A percentile compares a stretch with the other conserved stretches of the same genome.
phyloP scores from a whole-genome alignment of 2,888 invertebrate genomes.

The Chymomyza caudatula region DNA sequence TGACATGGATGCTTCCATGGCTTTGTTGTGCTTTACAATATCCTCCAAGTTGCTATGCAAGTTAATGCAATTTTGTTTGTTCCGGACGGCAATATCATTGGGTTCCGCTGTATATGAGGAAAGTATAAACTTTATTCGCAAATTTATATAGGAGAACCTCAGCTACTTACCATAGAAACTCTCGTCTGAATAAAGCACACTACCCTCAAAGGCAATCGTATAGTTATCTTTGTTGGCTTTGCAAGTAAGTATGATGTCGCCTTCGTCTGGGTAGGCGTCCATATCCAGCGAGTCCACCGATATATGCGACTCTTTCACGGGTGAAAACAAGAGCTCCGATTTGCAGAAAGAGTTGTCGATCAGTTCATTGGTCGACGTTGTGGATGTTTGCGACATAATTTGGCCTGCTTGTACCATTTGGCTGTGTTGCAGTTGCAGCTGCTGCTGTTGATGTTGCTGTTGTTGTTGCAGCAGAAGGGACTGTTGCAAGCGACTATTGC shows the following conservation, averaged over 20 bases:
- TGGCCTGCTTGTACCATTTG: conserved; percentile 49
- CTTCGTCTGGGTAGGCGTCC: conserved; percentile 86
- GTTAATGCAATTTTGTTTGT: conserved; percentile 77
- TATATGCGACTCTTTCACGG: conserved; percentile 89
- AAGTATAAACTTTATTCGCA: background rate
- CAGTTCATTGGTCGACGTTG: conserved; percentile 81
- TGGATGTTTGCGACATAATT: conserved; percentile 68
- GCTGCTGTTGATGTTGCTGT: conserved; percentile 55
- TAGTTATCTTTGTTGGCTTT: conserved; percentile 96
- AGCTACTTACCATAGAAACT: conserved; percentile 82
- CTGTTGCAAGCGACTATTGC: conserved; percentile 72
- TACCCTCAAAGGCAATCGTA: conserved; percentile 95
- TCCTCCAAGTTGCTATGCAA: conserved; percentile 77
- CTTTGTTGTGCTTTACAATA: conserved; percentile 76
- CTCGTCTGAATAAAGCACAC: conserved; percentile 91
- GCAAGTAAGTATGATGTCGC: conserved; percentile 93
- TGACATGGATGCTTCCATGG: conserved; percentile 88
- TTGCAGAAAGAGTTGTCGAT: conserved; percentile 93
- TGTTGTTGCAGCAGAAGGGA: conserved; percentile 63
- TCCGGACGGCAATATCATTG: conserved; percentile 71
- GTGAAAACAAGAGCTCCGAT: conserved; percentile 93
- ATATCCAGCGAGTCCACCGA: conserved; percentile 95
- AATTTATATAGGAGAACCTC: too few species aligned
- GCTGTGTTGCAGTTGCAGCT: conserved; percentile 38
- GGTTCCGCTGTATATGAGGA: conserved; percentile 65